Evolutionary conservation across 2,888 invertebrate species (phyloP), one percentile per base, ranked within the genome.

Genomic region (Quadroppia sp.): DNA sequence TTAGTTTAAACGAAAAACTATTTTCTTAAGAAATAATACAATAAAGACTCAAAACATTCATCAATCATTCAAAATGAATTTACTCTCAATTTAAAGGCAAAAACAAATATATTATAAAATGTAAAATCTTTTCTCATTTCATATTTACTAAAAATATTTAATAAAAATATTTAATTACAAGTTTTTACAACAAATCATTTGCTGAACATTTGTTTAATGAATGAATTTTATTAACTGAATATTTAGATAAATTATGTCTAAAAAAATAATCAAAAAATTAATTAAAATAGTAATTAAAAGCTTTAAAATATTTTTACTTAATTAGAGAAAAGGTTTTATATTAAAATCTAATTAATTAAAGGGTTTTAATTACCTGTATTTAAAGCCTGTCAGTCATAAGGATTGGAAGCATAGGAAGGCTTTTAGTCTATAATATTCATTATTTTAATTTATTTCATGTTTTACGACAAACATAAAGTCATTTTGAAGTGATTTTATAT

Each of bases 21-120:
- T 53, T 53, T 53, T 23, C 20, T 53, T 23, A 9, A n/a, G 4
- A 32, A n/a, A n/a, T n/a, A n/a, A 23, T 61, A 32, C 36, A 32
- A 32, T 61, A 17, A 32, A 20, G 23, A 28, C 32, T 32, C 17
- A 32, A n/a, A 61, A 61, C 61, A 61, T 61, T 61, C 61, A 61
- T 61, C 36, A 61, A 61, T 61, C 61, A 61, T 61, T 61, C 32
- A 61, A 30, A 61, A 61, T 32, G 30, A 32, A 61, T 32, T 32
- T 32, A 32, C 32, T n/a, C 61, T 32, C 61, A 7, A 61, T 61
- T 61, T 61, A 36, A 61, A 32, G 28, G 61, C 3, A 32, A 20
- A 32, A 20, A 61, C 15, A 32, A 61, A 61, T n/a, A 1, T 2
- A 30, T 28, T 23, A 17, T 13, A 15, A 61, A 61, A 61, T 61